Evolutionary conservation across 2,888 invertebrate genomes (phyloP).

Genomic region (Epicampocera succincta): DNA sequence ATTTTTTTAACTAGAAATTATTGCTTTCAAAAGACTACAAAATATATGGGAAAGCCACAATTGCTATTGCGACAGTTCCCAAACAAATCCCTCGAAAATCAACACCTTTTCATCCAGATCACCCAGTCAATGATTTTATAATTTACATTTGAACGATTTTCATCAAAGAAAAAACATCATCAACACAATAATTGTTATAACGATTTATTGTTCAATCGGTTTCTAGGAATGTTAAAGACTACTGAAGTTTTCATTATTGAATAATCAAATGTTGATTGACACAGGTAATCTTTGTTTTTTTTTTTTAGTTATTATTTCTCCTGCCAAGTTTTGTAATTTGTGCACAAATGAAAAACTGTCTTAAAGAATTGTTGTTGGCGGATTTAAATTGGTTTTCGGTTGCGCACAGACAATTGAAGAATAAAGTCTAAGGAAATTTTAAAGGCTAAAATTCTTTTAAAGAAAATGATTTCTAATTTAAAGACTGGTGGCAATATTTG

Average conservation of each 20-base stretch:
- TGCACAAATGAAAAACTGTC: slow-evolving; percentile 23
- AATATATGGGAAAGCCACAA: not conserved
- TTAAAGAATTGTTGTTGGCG: slow-evolving; percentile 62
- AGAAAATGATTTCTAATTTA: slow-evolving; percentile 43
- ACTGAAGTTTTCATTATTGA: slow-evolving; percentile 38
- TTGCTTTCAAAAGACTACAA: no score
- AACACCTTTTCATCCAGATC: slow-evolving; percentile 56
- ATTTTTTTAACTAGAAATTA: no score
- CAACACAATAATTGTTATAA: slow-evolving; percentile 33
- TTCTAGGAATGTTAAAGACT: slow-evolving; percentile 49
- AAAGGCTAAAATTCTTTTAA: slow-evolving; percentile 39
- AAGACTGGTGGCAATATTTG: slow-evolving; percentile 56
- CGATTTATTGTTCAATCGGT: slow-evolving; percentile 19
- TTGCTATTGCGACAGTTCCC: slow-evolving; percentile 41
- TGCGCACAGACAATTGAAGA: slow-evolving; percentile 3
- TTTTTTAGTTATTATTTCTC: slow-evolving; percentile 10
- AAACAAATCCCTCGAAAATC: slow-evolving; percentile 58
- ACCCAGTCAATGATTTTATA: slow-evolving; percentile 43
- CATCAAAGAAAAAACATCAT: slow-evolving; percentile 16
- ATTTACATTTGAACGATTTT: slow-evolving; percentile 56
- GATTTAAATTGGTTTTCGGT: slow-evolving; percentile 65
- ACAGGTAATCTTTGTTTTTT: slow-evolving; percentile 62
- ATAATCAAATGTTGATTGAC: slow-evolving; percentile 65
- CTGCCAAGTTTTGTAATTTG: slow-evolving; percentile 17
- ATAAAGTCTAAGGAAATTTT: slow-evolving; percentile 36